A percentile compares a stretch with the other conserved stretches of the same genome.
Evolutionary conservation across 2,113 vertebrate genomes (phyloP).

Genomic region (Dermatemys mawii): DNA sequence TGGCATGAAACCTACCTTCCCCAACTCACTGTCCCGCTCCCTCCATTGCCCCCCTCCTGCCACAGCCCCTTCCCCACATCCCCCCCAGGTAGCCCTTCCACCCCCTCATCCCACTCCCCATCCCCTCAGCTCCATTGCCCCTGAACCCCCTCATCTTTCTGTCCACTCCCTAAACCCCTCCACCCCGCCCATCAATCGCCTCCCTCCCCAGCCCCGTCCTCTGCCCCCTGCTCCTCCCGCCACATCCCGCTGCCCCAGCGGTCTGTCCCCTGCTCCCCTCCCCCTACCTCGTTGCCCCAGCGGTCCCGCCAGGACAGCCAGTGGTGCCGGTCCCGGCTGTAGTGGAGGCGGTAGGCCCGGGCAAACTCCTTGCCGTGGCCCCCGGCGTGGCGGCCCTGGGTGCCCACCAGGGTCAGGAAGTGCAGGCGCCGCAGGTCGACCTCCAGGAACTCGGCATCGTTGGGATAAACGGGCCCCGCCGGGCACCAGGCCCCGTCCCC

Average conservation of each 20-base stretch:
- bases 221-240: background rate
- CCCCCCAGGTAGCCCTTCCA: background rate
- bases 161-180: background rate
- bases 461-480: slow-evolving; percentile 85
- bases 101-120: background rate
- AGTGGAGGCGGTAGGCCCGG: slow-evolving; percentile 86
- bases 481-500: slow-evolving; percentile 96
- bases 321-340: slow-evolving; percentile 88
- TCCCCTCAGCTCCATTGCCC: too few relatives aligned
- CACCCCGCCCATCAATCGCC: background rate
- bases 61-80: background rate
- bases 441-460: slow-evolving; percentile 90
- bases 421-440: slow-evolving; percentile 87
- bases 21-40: too few relatives aligned
- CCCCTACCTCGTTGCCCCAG: slow-evolving; percentile 87
- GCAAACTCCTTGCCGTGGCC: slow-evolving; percentile 94
- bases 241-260: slow-evolving; percentile 79
- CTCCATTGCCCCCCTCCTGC: background rate
- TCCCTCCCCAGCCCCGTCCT: background rate
- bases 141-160: too few relatives aligned
- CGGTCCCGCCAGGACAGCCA: slow-evolving; percentile 93
- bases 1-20: background rate
- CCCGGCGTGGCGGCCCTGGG: slow-evolving; percentile 91
- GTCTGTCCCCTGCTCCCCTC: background rate
- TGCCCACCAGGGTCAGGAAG: slow-evolving; percentile 91